A percentile compares a stretch with the other conserved stretches of the same genome.
Evolutionary conservation across 2,113 vertebrate species (phyloP).

Genomic region (Pagrus major): DNA sequence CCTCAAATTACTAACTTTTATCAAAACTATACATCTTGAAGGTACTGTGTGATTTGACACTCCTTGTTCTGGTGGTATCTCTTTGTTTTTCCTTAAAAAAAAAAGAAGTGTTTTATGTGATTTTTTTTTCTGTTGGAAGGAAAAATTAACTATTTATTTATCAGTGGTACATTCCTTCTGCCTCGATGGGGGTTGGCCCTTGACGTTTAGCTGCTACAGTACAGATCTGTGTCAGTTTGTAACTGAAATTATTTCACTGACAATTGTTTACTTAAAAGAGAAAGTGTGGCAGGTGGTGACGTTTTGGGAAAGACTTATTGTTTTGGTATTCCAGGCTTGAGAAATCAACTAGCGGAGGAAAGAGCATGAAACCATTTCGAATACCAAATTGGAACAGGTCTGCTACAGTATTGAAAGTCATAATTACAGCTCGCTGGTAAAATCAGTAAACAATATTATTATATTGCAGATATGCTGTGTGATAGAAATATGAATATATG

Average conservation of each 20-base stretch:
- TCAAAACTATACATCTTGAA: constrained; percentile 85
- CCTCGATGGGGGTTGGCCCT: constrained; percentile 82
- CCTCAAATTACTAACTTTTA: constrained; percentile 83
- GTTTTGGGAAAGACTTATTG: constrained; percentile 18
- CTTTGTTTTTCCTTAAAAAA: constrained; percentile 82
- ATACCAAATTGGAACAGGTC: constrained; percentile 68
- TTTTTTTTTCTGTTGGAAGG: constrained; percentile 66
- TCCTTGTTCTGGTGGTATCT: constrained; percentile 85
- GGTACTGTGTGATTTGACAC: constrained; percentile 88
- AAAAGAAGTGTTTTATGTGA: constrained; percentile 50
- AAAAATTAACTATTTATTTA: constrained; percentile 87
- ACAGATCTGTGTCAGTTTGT: constrained; percentile 54
- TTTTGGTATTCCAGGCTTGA: constrained; percentile 34
- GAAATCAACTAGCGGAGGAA: constrained; percentile 7
- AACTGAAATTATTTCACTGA: constrained; percentile 45
- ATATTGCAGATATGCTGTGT: constrained; percentile 71
- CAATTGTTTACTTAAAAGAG: constrained; percentile 58
- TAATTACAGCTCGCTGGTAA: constrained; percentile 83
- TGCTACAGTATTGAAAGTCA: constrained; percentile 86
- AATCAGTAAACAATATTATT: constrained; percentile 81
- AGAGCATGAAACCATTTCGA: constrained; percentile 41
- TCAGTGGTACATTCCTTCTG: constrained; percentile 86
- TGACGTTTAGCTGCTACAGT: constrained; percentile 73
- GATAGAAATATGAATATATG: constrained; percentile 56
- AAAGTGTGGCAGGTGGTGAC: constrained; percentile 20